Conservation (phyloP, 2,113 vertebrate species). For the Eonycteris spelaea region DNA sequence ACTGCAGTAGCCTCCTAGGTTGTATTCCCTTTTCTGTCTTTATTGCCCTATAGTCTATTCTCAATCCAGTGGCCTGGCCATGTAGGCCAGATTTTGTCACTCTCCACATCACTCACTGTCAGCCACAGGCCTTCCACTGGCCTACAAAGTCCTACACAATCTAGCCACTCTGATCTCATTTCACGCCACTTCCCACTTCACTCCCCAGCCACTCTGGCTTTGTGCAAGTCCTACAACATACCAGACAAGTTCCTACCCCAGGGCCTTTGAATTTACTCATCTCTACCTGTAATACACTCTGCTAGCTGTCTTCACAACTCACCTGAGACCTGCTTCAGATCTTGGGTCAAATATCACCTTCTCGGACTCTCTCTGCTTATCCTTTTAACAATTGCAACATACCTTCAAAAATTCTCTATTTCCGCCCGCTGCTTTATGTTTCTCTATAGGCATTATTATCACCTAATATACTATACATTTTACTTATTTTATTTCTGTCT, state of each 20-base stretch:
- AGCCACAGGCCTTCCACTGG: neutral
- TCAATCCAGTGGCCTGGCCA: neutral
- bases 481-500: neutral
- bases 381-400: neutral
- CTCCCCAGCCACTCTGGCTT: neutral
- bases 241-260: neutral
- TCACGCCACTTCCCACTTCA: neutral
- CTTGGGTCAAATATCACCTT: neutral
- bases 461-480: neutral
- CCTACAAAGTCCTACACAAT: neutral
- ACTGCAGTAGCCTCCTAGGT: neutral
- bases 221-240: neutral
- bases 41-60: neutral
- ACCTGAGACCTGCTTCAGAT: neutral
- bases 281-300: neutral
- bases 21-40: neutral
- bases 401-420: neutral
- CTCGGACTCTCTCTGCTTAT: neutral
- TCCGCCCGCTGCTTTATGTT: neutral
- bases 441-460: neutral
- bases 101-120: neutral
- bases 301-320: neutral
- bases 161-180: neutral
- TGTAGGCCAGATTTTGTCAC: neutral
- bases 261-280: neutral